phyloP scores from a whole-genome alignment of 2,888 invertebrate species.

The Onchidella celtica region DNA sequence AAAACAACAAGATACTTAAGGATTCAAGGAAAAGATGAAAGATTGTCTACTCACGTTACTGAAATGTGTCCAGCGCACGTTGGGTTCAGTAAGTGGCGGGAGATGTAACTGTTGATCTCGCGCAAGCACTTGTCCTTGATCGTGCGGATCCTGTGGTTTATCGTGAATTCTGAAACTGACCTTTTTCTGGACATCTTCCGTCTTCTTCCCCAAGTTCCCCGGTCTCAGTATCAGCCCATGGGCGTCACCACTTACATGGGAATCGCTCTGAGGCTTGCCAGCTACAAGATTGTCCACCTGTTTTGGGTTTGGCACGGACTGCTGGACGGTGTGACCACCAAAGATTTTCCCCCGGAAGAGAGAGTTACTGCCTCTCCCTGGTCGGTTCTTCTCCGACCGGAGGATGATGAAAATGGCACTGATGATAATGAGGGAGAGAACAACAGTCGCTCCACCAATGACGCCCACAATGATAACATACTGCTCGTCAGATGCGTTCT shows the following conservation, averaged over 20 bases:
- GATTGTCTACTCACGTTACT: conserved; percentile 11
- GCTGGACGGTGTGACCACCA: neutral
- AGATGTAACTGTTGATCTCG: conserved; percentile 20
- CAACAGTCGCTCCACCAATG: conserved; percentile 55
- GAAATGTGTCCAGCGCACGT: neutral
- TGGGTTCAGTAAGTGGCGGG: neutral
- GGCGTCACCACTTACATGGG: neutral
- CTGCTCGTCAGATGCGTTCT: conserved; percentile 82
- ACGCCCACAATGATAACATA: conserved; percentile 57
- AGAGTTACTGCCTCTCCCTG: neutral
- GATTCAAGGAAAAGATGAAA: too few species aligned
- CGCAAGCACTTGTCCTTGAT: neutral
- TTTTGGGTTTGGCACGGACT: neutral
- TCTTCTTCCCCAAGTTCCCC: conserved; percentile 1
- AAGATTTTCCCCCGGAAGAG: conserved; percentile 33
- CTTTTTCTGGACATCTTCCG: conserved; percentile 47
- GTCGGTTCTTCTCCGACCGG: conserved; percentile 49
- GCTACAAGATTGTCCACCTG: neutral
- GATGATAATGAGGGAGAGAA: conserved; percentile 57
- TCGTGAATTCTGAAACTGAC: conserved; percentile 57
- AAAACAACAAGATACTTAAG: too few species aligned
- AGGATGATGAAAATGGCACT: conserved; percentile 55
- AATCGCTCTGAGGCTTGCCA: conserved; percentile 23
- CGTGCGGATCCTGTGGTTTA: neutral
- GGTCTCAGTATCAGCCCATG: neutral